These are phyloP conservation scores for Papilio protenor DNA, from an alignment of 2,888 invertebrate species.

Conservation along the genomic window DNA sequence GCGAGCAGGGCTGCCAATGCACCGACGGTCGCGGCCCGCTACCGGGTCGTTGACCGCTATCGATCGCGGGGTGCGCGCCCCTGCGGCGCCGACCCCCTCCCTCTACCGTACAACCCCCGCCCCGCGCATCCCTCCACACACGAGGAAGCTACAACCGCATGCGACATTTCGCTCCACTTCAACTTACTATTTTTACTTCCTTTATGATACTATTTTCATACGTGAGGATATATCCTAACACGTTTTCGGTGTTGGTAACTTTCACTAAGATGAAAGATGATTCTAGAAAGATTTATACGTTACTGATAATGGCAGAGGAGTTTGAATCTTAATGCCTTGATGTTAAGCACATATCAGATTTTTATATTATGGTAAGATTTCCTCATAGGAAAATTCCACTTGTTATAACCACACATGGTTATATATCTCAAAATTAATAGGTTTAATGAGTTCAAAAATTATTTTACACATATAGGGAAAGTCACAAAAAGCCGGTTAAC, in stretches of 20 bases:
- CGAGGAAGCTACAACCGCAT: slow-evolving; percentile 73
- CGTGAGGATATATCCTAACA: background rate
- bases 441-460: background rate
- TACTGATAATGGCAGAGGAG: background rate
- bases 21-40: slow-evolving; percentile 75
- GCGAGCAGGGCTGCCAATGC: slow-evolving; percentile 69
- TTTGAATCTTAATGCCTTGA: background rate
- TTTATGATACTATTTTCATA: slow-evolving; percentile 23
- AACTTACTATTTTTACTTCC: slow-evolving; percentile 45
- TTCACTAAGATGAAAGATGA: background rate
- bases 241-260: background rate
- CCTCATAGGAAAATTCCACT: background rate
- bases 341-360: background rate
- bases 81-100: slow-evolving; percentile 67
- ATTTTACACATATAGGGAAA: too few species aligned
- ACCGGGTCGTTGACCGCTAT: slow-evolving; percentile 81
- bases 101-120: slow-evolving; percentile 51
- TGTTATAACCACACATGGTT: background rate
- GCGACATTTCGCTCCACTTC: slow-evolving; percentile 75
- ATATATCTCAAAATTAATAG: background rate
- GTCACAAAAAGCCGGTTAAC: too few species aligned
- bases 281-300: background rate
- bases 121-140: slow-evolving; percentile 57
- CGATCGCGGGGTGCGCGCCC: slow-evolving; percentile 77
- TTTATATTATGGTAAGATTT: background rate